Conservation (phyloP, 2,888 invertebrate genomes). For the Limnephilus lunatus region DNA sequence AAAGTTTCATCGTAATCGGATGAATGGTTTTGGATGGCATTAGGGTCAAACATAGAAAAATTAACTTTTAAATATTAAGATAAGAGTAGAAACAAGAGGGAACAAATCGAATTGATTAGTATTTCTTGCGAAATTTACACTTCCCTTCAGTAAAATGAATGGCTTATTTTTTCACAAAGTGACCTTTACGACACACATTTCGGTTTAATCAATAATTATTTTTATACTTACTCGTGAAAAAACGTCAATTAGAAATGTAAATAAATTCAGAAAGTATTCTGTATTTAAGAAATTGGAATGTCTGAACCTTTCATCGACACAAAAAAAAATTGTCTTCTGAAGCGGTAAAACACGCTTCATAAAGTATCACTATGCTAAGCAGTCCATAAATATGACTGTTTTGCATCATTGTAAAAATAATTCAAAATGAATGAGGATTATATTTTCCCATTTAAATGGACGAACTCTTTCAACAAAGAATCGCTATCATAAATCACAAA, state of each 20-base stretch:
- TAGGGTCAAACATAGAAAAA: no score
- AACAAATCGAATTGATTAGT: no score
- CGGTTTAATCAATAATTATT: no score
- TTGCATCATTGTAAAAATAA: not conserved
- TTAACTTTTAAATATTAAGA: no score
- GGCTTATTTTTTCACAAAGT: not conserved
- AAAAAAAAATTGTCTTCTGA: not conserved
- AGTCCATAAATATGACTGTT: not conserved
- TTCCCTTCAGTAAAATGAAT: not conserved
- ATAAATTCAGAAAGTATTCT: not conserved
- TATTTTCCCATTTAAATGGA: slow-evolving; percentile 8
- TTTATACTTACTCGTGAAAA: no score
- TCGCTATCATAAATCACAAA: not conserved
- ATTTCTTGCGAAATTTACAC: no score
- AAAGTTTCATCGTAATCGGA: no score
- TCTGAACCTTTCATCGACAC: not conserved
- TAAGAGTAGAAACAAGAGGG: no score
- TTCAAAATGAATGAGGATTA: not conserved
- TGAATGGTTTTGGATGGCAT: no score
- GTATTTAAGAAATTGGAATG: not conserved
- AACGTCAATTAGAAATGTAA: no score
- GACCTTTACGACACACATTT: no score
- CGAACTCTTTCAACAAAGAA: not conserved
- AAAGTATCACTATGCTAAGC: not conserved
- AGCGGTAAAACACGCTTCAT: not conserved